Conservation (phyloP, 2,888 invertebrate species). For the Lysandra bellargus region DNA sequence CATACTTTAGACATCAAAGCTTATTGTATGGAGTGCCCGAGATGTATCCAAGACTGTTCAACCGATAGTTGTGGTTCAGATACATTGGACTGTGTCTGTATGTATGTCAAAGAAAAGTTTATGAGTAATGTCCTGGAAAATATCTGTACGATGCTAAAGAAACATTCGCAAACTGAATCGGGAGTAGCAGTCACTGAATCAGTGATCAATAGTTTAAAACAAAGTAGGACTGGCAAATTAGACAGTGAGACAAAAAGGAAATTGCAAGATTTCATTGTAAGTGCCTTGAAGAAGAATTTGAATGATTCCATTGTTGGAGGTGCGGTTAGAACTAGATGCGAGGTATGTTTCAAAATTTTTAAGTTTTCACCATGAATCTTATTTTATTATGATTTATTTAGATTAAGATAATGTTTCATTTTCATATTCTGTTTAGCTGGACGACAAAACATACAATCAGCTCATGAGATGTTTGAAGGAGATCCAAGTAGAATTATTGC, state of each 20-base stretch:
- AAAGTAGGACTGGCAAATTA: slow-evolving; percentile 67
- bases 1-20: slow-evolving; percentile 59
- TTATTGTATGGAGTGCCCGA: slow-evolving; percentile 65
- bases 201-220: slow-evolving; percentile 56
- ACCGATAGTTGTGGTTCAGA: slow-evolving; percentile 54
- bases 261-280: slow-evolving; percentile 63
- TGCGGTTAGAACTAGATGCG: slow-evolving; percentile 72
- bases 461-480: slow-evolving; percentile 64
- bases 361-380: neutral
- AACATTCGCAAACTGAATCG: neutral
- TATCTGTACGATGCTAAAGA: slow-evolving; percentile 24
- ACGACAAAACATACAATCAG: slow-evolving; percentile 60
- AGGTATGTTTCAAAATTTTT: slow-evolving; percentile 49
- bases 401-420: too few relatives aligned
- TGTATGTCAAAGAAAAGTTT: slow-evolving; percentile 61
- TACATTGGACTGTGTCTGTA: slow-evolving; percentile 62
- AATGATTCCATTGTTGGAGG: slow-evolving; percentile 70
- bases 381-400: neutral
- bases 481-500: slow-evolving; percentile 49
- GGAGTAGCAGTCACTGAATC: slow-evolving; percentile 55
- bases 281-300: slow-evolving; percentile 63
- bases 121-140: slow-evolving; percentile 62
- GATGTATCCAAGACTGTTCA: slow-evolving; percentile 59
- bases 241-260: slow-evolving; percentile 55
- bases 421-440: slow-evolving; percentile 53